A percentile compares a stretch with the other conserved stretches of the same genome.
Evolutionary conservation across 2,888 invertebrate genomes (phyloP).

Genomic region (Cataglyphis livida): DNA sequence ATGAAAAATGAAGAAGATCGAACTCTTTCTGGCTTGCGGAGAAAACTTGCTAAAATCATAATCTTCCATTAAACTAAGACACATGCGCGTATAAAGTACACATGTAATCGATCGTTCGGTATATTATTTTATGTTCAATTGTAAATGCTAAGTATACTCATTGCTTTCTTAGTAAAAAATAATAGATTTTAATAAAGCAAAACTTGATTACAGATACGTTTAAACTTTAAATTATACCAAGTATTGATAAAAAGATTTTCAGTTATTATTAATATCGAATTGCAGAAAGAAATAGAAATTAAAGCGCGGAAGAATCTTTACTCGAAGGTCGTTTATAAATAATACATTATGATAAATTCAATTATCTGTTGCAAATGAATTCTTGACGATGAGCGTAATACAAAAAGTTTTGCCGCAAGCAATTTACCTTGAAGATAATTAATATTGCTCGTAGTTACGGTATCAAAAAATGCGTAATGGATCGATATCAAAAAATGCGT

Average conservation of each 20-base stretch:
- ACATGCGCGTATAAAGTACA: conserved; percentile 50
- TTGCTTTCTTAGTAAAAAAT: background rate
- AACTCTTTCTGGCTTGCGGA: conserved; percentile 39
- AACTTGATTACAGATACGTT: background rate
- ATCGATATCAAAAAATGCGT: conserved; percentile 22
- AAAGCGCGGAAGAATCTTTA: conserved; percentile 50
- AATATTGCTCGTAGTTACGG: background rate
- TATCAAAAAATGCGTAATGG: conserved; percentile 35
- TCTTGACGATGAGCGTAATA: background rate
- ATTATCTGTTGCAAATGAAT: background rate
- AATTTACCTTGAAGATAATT: conserved; percentile 30
- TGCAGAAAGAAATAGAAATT: background rate
- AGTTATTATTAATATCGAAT: background rate
- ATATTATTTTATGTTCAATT: conserved; percentile 30
- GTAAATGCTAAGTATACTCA: conserved; percentile 5
- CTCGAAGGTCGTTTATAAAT: conserved; percentile 62
- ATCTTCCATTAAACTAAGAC: conserved; percentile 73
- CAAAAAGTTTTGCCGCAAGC: background rate
- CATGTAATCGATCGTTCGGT: conserved; percentile 66
- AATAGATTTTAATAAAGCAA: background rate
- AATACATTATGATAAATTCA: conserved; percentile 57
- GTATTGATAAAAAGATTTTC: background rate
- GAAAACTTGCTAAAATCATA: conserved; percentile 69
- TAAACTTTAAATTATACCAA: background rate
- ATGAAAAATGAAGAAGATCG: background rate